Evolutionary conservation across 2,113 vertebrate species (phyloP), one percentile per base, ranked within the genome.

Genomic region (Aplodontia rufa): DNA sequence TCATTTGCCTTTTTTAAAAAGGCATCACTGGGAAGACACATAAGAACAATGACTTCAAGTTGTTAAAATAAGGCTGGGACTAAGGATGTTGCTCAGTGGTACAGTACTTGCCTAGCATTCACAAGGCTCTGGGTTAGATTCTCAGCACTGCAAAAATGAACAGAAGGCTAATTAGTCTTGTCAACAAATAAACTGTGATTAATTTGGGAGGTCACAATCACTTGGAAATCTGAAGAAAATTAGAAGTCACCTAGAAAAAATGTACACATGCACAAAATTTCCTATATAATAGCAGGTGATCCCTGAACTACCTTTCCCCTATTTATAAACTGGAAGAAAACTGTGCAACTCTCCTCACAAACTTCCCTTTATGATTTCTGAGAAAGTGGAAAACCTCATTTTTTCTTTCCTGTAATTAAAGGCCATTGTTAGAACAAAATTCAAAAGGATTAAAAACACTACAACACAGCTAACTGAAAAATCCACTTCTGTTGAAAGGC

Each of bases 371-470:
- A 6, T 22, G 16, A 47, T 93, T 87, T 82, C 13, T 69, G n/a
- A 89, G 12, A 71, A 82, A 88, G 6, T 14, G 10, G 32, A 42
- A 84, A 75, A 35, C 17, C 26, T 32, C 20, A 35, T 8, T 62
- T 80, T 69, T 37, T 47, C 83, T 69, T 93, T 92, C 49, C 22
- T 94, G 49, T 64, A 74, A 74, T 37, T 42, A 55, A 76, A 87
- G 8, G 19, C 47, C 20, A 85, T 19, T 40, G 16, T 68, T 14
- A 37, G 30, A 94, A 84, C 32, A 64, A 83, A 85, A 32, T 55
- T n/a, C 49, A 89, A 84, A 96, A 45, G 82, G 17, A 51, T 53
- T 53, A 47, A 97, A 93, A 78, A 62, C 84, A 89, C 17, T 51
- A 71, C 16, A 85, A 22, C 37, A 68, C 2, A 58, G 37, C 30